phyloP scores from a whole-genome alignment of 2,113 vertebrate genomes.

The Lycocorax pyrrhopterus region DNA sequence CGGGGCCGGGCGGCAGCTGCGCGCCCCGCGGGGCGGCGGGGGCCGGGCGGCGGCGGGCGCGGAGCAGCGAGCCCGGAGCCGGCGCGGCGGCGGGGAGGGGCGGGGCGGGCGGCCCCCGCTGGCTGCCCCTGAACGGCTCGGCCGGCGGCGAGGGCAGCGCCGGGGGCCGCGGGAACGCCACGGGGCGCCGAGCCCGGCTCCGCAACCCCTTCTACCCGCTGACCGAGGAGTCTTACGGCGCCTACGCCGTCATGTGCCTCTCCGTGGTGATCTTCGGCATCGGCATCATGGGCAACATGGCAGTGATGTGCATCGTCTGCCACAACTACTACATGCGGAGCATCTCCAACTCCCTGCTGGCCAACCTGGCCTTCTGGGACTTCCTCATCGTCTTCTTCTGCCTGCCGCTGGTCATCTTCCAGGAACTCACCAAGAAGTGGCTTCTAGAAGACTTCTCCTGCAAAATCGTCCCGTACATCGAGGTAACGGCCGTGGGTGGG shows the following conservation, averaged over 20 bases:
- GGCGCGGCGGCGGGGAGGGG: no score
- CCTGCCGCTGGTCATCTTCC: conserved; percentile 91
- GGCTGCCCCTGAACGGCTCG: conserved; percentile 80
- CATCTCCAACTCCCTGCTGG: conserved; percentile 95
- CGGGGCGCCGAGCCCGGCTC: conserved; percentile 62
- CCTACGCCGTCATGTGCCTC: conserved; percentile 82
- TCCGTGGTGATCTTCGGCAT: conserved; percentile 87
- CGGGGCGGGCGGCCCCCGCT: not conserved
- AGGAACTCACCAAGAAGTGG: conserved; percentile 92
- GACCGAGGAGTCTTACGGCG: conserved; percentile 83
- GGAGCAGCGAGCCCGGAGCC: no score
- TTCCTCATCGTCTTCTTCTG: conserved; percentile 94
- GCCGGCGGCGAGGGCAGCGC: not conserved
- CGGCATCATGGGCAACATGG: conserved; percentile 91
- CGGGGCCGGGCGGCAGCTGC: no score
- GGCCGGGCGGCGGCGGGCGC: no score
- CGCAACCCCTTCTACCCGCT: conserved; percentile 93
- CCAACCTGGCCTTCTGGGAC: conserved; percentile 96
- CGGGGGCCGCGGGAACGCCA: conserved; percentile 52
- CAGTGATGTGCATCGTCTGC: conserved; percentile 96
- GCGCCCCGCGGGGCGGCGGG: no score
- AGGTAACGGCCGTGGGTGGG: conserved; percentile 77
- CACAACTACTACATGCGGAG: conserved; percentile 98
- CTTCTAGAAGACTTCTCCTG: conserved; percentile 93
- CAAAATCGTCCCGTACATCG: conserved; percentile 94